phyloP scores from a whole-genome alignment of 1,140 invertebrate genomes.

The Calliphora vicina region DNA sequence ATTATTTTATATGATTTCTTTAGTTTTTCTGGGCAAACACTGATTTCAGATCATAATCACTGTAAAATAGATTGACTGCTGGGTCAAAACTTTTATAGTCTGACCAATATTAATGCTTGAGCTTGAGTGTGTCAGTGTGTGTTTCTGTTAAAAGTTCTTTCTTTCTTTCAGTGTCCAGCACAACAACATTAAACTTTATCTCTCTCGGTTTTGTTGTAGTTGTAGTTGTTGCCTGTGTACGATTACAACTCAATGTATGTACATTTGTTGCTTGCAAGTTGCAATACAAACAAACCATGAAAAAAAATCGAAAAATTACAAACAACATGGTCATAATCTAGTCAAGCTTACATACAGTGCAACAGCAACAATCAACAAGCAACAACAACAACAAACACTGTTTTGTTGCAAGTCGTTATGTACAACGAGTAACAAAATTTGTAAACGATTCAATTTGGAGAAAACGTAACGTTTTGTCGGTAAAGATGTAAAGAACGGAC shows the following conservation, averaged over 20 bases:
- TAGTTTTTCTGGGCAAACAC: not conserved
- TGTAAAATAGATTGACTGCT: slow-evolving; percentile 12
- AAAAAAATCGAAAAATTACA: slow-evolving; percentile 17
- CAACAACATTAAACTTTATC: not conserved
- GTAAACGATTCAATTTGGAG: slow-evolving; percentile 13
- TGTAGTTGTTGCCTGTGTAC: too few relatives aligned
- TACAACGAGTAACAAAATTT: slow-evolving; percentile 13
- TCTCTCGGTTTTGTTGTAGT: too few relatives aligned
- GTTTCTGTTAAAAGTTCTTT: slow-evolving; percentile 6
- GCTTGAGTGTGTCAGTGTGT: not conserved
- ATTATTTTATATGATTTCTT: not conserved
- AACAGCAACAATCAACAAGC: too few relatives aligned
- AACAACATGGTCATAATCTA: slow-evolving; percentile 13
- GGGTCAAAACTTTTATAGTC: not conserved
- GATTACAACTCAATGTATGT: not conserved
- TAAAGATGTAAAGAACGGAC: not conserved
- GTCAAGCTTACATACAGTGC: slow-evolving; percentile 4
- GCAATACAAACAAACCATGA: not conserved
- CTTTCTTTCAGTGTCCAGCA: not conserved
- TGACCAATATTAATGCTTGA: not conserved
- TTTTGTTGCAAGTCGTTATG: slow-evolving; percentile 7
- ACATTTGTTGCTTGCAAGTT: not conserved
- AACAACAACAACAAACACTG: not conserved
- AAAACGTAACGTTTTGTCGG: slow-evolving; percentile 15
- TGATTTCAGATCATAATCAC: slow-evolving; percentile 3